Conservation (phyloP, 1,140 invertebrate species). For the Diorhabda elongata region DNA sequence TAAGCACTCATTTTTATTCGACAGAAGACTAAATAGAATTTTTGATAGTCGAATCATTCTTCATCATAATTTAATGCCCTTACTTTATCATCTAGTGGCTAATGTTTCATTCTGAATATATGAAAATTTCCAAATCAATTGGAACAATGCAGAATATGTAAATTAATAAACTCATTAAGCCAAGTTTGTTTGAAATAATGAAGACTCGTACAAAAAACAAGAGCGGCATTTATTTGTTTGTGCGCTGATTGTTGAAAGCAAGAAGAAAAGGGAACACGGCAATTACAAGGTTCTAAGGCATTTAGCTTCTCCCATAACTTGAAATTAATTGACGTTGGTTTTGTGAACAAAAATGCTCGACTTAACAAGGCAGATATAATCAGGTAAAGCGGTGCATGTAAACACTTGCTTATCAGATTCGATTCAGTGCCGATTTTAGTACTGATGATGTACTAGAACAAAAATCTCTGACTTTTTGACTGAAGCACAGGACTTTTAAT, state of each 20-base stretch:
- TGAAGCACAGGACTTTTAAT: too few relatives aligned
- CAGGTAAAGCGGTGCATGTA: slow-evolving; percentile 25
- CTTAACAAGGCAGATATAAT: slow-evolving; percentile 31
- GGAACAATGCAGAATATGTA: neutral
- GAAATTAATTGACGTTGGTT: slow-evolving; percentile 33
- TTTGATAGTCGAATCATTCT: too few relatives aligned
- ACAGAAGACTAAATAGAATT: too few relatives aligned
- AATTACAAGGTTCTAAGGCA: slow-evolving; percentile 23
- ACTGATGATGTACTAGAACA: neutral
- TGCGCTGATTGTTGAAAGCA: slow-evolving; percentile 1
- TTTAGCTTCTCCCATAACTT: slow-evolving; percentile 25
- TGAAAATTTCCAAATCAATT: too few relatives aligned
- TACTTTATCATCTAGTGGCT: too few relatives aligned
- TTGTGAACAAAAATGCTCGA: slow-evolving; percentile 26
- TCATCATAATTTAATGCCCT: too few relatives aligned
- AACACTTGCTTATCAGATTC: slow-evolving; percentile 14
- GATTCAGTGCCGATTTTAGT: slow-evolving; percentile 9
- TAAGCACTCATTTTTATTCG: too few relatives aligned
- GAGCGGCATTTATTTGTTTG: neutral
- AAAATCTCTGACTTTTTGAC: too few relatives aligned
- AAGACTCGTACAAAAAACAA: neutral
- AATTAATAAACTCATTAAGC: neutral
- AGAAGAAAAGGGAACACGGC: slow-evolving; percentile 7
- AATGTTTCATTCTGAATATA: too few relatives aligned
- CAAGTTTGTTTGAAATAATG: neutral